A percentile compares a stretch with the other conserved stretches of the same genome.
Conservation (phyloP, 1,140 invertebrate genomes). For the Aleiodes sp. region DNA sequence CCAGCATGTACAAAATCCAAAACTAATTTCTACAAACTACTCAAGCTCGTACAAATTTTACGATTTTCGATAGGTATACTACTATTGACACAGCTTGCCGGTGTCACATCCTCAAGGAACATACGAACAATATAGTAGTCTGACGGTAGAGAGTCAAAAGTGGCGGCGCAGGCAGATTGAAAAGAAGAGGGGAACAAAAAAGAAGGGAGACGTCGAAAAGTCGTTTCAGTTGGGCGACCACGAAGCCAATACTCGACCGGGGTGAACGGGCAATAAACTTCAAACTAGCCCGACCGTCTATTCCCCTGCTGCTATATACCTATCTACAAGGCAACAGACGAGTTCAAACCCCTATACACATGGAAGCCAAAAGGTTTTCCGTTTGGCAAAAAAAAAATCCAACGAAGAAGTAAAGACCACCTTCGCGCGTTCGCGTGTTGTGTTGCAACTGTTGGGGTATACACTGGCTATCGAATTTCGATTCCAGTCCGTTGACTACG, state of each 20-base stretch:
- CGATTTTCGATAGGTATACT: too few species aligned
- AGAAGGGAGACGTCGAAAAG: constrained; percentile 24
- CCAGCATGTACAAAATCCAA: too few species aligned
- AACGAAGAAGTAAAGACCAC: background rate
- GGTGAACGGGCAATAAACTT: constrained; percentile 48
- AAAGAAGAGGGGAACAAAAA: background rate
- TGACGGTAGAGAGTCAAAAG: background rate
- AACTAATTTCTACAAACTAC: too few species aligned
- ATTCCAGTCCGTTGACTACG: constrained; percentile 41
- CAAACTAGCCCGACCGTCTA: constrained; percentile 17
- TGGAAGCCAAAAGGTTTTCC: background rate
- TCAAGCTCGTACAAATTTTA: too few species aligned
- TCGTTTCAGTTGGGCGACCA: constrained; percentile 45
- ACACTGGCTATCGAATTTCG: constrained; percentile 50
- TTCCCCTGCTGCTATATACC: constrained; percentile 15
- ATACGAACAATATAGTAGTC: too few species aligned
- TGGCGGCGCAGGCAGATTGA: background rate
- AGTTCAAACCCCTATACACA: constrained; percentile 4
- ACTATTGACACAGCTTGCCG: too few species aligned
- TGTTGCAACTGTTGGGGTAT: constrained; percentile 14
- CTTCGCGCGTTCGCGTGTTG: constrained; percentile 34
- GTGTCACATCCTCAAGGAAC: too few species aligned
- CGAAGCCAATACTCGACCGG: constrained; percentile 45
- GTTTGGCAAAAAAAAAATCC: background rate
- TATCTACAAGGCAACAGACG: constrained; percentile 21